phyloP scores from a whole-genome alignment of 1,140 invertebrate genomes.

The Bombus affinis region DNA sequence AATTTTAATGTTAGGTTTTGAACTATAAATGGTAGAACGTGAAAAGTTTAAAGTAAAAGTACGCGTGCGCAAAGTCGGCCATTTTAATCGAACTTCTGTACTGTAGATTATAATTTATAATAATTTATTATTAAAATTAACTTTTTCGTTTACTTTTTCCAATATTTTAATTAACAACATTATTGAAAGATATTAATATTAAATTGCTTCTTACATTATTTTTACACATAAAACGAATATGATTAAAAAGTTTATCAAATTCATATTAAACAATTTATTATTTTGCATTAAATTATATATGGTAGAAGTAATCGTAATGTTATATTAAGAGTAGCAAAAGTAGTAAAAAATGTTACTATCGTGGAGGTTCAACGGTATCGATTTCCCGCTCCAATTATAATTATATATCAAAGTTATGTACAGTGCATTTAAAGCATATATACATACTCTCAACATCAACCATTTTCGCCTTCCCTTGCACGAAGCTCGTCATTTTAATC shows the following conservation, averaged over 20 bases:
- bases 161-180: neutral
- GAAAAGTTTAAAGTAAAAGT: neutral
- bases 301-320: neutral
- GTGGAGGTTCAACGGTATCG: neutral
- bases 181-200: neutral
- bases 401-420: neutral
- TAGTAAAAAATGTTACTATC: neutral
- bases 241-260: neutral
- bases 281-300: neutral
- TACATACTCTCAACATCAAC: neutral
- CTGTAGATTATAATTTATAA: neutral
- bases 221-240: neutral
- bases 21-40: no score
- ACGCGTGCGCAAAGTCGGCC: slow-evolving; percentile 53
- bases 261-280: neutral
- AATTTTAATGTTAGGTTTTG: neutral
- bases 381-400: slow-evolving; percentile 2
- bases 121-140: neutral
- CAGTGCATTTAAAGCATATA: neutral
- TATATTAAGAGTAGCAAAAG: neutral
- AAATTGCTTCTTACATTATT: neutral
- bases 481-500: neutral
- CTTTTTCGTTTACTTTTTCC: neutral
- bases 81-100: slow-evolving; percentile 47
- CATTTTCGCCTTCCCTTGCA: neutral